A percentile compares a stretch with the other conserved stretches of the same genome.
These are phyloP conservation scores for Tenthredo mesomela DNA, from an alignment of 2,888 invertebrate species.

Conservation along the genomic window DNA sequence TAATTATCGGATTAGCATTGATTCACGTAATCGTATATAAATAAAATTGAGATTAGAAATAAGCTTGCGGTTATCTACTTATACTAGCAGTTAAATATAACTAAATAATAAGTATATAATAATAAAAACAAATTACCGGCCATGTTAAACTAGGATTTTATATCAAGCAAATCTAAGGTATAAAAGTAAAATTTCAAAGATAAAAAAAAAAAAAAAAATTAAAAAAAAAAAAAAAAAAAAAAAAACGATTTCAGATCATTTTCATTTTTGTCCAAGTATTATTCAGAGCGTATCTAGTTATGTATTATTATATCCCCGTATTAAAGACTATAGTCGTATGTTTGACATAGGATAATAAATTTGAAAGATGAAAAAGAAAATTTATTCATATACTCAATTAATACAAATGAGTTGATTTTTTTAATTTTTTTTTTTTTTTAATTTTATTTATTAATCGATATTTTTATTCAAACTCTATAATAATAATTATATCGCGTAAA, in stretches of 20 bases:
- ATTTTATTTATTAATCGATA: neutral
- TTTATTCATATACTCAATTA: conserved; percentile 1
- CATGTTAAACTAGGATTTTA: conserved; percentile 72
- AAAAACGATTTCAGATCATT: conserved; percentile 11
- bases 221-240: neutral
- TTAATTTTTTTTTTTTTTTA: neutral
- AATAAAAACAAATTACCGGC: conserved; percentile 71
- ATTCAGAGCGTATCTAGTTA: conserved; percentile 40
- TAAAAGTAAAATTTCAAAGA: conserved; percentile 20
- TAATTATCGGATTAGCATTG: conserved; percentile 60
- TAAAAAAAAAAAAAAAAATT: neutral
- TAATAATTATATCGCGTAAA: neutral
- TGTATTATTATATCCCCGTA: conserved; percentile 1
- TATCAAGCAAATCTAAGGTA: conserved; percentile 66
- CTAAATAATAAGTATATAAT: conserved; percentile 66
- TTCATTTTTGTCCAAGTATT: conserved; percentile 22
- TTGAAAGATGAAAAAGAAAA: neutral
- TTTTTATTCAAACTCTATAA: neutral
- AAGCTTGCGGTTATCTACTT: conserved; percentile 72
- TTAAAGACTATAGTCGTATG: conserved; percentile 11
- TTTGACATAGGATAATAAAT: conserved; percentile 33
- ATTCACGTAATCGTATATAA: conserved; percentile 60
- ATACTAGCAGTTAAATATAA: conserved; percentile 70
- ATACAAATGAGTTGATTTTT: neutral
- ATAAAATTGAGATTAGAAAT: conserved; percentile 63